Conservation (phyloP, 2,888 invertebrate genomes). For the Gonocerus acuteangulatus region DNA sequence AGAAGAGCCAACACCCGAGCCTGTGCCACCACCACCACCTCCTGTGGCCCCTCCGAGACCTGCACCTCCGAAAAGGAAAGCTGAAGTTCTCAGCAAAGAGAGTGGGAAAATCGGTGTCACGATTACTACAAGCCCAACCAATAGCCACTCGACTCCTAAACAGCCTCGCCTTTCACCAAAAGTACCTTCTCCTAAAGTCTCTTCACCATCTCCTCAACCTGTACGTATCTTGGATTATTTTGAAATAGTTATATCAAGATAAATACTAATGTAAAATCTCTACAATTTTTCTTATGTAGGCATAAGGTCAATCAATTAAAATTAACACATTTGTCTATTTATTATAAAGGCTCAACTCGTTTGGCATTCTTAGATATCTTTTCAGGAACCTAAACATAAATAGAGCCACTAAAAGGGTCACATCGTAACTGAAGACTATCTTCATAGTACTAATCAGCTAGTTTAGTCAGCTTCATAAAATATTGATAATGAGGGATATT, state of each 20-base stretch:
- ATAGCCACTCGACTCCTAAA: slow-evolving; percentile 46
- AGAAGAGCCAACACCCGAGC: slow-evolving; percentile 41
- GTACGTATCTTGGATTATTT: not conserved
- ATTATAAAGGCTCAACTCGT: too few species aligned
- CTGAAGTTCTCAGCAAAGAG: slow-evolving; percentile 75
- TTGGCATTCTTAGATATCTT: too few species aligned
- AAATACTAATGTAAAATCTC: not conserved
- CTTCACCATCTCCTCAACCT: slow-evolving; percentile 42
- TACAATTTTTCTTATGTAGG: not conserved
- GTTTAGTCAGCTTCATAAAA: too few species aligned
- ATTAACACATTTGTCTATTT: too few species aligned
- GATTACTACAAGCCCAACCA: slow-evolving; percentile 61
- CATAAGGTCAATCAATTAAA: too few species aligned
- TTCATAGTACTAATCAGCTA: too few species aligned
- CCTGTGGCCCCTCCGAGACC: not conserved
- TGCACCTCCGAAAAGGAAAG: slow-evolving; percentile 64
- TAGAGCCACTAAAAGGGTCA: too few species aligned
- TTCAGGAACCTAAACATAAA: too few species aligned
- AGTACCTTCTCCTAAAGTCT: not conserved
- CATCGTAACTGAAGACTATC: too few species aligned
- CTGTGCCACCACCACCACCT: not conserved
- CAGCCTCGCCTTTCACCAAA: slow-evolving; percentile 40
- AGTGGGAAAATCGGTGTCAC: slow-evolving; percentile 87
- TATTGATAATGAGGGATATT: too few species aligned
- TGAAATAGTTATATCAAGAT: slow-evolving; percentile 28